Evolutionary conservation across 1,140 invertebrate species (phyloP).

Genomic region (Trichonephila clavipes): DNA sequence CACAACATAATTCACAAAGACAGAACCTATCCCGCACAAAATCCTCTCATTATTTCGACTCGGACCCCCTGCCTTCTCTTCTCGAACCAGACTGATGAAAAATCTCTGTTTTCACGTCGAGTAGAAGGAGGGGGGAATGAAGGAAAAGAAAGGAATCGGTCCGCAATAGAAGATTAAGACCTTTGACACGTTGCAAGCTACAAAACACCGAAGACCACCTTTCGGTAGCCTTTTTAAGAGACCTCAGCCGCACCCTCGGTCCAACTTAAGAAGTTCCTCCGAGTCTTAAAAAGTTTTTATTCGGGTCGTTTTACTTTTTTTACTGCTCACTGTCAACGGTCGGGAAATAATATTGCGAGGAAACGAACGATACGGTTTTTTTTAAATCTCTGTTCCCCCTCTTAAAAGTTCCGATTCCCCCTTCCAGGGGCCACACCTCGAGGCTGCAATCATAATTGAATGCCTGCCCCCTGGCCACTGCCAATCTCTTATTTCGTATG

Average conservation of each 20-base stretch:
- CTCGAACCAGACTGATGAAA: not conserved
- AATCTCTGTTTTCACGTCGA: slow-evolving; percentile 24
- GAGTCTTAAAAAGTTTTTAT: slow-evolving; percentile 39
- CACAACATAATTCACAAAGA: too few relatives aligned
- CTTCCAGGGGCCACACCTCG: slow-evolving; percentile 46
- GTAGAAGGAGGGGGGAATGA: not conserved
- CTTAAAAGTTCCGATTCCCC: not conserved
- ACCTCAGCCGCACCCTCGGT: not conserved
- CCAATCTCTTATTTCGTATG: slow-evolving; percentile 70
- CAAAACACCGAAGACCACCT: slow-evolving; percentile 54
- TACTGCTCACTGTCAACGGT: slow-evolving; percentile 35
- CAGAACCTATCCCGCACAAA: not conserved
- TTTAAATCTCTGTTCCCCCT: not conserved
- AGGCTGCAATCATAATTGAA: slow-evolving; percentile 69
- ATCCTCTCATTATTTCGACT: not conserved
- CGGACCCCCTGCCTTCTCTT: not conserved
- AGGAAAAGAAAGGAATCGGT: not conserved
- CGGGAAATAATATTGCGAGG: not conserved
- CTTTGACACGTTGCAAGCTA: slow-evolving; percentile 44
- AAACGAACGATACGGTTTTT: not conserved
- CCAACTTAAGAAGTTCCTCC: not conserved
- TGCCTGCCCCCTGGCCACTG: slow-evolving; percentile 61
- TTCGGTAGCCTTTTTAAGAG: slow-evolving; percentile 1
- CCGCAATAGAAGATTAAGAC: slow-evolving; percentile 33
- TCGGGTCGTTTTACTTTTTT: slow-evolving; percentile 4